Percentiles rank a stretch among this genome's conserved stretches.
These are phyloP conservation scores for Poeciliopsis presidionis DNA, from an alignment of 2,797 vertebrate genomes.

Conservation along the genomic window DNA sequence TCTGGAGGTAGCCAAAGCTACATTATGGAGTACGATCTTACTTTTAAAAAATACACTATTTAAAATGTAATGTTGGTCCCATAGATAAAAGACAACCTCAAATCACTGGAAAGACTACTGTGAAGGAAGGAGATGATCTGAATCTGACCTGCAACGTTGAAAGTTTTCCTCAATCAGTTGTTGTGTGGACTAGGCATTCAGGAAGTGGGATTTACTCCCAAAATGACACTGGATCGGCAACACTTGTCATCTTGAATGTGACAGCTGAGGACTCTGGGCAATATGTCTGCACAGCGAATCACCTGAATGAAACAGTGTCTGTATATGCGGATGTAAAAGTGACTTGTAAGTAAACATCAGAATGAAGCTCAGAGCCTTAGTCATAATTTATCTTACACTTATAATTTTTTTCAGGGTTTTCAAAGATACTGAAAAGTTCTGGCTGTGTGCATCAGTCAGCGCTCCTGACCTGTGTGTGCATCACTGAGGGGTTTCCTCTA, in stretches of 20 bases:
- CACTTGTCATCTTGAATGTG: background rate
- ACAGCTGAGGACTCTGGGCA: constrained; percentile 1
- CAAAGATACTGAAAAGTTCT: constrained; percentile 28
- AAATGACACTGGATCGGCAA: background rate
- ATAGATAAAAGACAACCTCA: constrained; percentile 35
- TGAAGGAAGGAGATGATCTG: constrained; percentile 15
- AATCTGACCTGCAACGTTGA: constrained; percentile 53
- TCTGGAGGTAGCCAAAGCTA: too few relatives aligned
- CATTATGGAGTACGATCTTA: too few relatives aligned
- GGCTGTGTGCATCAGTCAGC: constrained; percentile 25
- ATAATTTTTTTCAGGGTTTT: constrained; percentile 4
- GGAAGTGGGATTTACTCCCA: background rate
- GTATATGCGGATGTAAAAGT: background rate
- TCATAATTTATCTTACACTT: background rate
- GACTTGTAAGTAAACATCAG: background rate
- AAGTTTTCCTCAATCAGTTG: constrained; percentile 26
- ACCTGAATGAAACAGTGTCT: background rate
- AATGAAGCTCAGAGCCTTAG: background rate
- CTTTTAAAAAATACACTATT: background rate
- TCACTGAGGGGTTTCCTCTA: constrained; percentile 41
- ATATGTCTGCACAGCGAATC: constrained; percentile 3
- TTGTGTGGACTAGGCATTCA: constrained; percentile 7
- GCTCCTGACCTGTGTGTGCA: constrained; percentile 54
- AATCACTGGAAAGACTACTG: constrained; percentile 12
- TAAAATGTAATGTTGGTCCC: constrained; percentile 4